Percentiles rank a stretch among this genome's conserved stretches.
These are phyloP conservation scores for Monomorium pharaonis DNA, from an alignment of 1,140 invertebrate species.

Conservation along the genomic window DNA sequence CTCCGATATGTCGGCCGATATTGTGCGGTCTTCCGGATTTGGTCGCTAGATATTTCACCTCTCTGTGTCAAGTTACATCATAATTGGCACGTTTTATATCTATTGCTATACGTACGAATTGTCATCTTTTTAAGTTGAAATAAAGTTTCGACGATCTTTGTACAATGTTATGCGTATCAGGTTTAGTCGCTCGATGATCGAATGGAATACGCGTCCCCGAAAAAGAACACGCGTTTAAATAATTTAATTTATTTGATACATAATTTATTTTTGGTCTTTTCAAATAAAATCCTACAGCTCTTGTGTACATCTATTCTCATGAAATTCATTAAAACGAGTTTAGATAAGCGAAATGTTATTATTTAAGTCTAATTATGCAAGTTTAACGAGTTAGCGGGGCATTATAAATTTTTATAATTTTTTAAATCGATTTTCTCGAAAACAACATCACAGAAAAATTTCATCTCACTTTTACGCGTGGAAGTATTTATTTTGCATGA, in stretches of 20 bases:
- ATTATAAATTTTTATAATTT: neutral
- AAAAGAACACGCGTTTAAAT: neutral
- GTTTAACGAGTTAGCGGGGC: neutral
- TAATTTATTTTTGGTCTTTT: neutral
- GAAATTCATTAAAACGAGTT: neutral
- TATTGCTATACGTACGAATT: neutral
- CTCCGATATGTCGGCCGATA: slow-evolving; percentile 13
- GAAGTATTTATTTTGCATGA: neutral
- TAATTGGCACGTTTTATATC: neutral
- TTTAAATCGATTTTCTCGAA: neutral
- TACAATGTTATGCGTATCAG: neutral
- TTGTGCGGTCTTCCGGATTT: slow-evolving; percentile 23
- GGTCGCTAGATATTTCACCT: neutral
- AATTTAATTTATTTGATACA: neutral
- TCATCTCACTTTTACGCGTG: neutral
- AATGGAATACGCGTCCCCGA: neutral
- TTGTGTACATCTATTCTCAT: neutral
- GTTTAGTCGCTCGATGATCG: neutral
- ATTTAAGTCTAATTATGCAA: neutral
- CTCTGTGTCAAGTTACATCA: neutral
- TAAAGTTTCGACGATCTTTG: neutral
- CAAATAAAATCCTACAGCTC: neutral
- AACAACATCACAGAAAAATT: neutral
- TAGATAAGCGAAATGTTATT: neutral
- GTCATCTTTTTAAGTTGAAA: neutral